These are phyloP conservation scores for Acipenser ruthenus DNA, from an alignment of 2,797 vertebrate species.

Conservation along the genomic window DNA sequence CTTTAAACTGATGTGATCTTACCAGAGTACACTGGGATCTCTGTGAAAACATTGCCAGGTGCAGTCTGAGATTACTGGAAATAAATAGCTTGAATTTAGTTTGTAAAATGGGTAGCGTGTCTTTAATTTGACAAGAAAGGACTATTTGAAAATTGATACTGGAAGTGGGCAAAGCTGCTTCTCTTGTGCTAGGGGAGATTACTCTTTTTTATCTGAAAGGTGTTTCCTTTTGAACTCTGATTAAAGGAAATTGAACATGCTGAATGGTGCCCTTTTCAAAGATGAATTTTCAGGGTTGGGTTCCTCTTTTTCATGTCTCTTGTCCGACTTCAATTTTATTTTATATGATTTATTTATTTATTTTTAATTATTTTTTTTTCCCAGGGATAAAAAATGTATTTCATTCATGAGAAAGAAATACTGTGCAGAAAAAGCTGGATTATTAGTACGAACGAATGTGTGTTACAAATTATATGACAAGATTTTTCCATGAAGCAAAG, in stretches of 20 bases:
- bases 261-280: slow-evolving; percentile 40
- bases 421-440: too few relatives aligned
- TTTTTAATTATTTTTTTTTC: not conserved
- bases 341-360: not conserved
- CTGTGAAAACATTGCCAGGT: slow-evolving; percentile 52
- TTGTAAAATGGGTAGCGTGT: slow-evolving; percentile 13
- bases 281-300: slow-evolving; percentile 32
- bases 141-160: slow-evolving; percentile 14
- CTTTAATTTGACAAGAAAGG: slow-evolving; percentile 4
- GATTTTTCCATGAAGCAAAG: too few relatives aligned
- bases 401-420: not conserved
- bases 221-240: slow-evolving; percentile 61
- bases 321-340: not conserved
- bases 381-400: not conserved
- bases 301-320: slow-evolving; percentile 17
- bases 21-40: slow-evolving; percentile 48
- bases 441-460: too few relatives aligned
- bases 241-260: slow-evolving; percentile 57
- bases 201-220: slow-evolving; percentile 48
- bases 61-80: slow-evolving; percentile 17
- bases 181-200: slow-evolving; percentile 27
- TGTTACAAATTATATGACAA: too few relatives aligned
- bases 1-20: slow-evolving; percentile 47
- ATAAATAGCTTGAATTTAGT: slow-evolving; percentile 36
- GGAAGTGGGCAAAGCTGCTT: slow-evolving; percentile 39